These are phyloP conservation scores for Schizotus pectinicornis DNA, from an alignment of 2,888 invertebrate species.

Conservation along the genomic window DNA sequence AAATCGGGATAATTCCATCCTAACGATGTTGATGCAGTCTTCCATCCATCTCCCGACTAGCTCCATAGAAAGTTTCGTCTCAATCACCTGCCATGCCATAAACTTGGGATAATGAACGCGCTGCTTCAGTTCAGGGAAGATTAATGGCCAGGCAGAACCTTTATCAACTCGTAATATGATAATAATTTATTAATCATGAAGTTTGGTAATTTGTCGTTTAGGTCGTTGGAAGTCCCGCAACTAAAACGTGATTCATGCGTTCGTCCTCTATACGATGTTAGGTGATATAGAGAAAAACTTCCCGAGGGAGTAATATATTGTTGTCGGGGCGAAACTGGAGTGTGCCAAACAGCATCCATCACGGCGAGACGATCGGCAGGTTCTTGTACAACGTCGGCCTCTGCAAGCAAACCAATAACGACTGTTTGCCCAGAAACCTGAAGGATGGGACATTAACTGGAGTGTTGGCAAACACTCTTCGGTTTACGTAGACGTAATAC, in stretches of 20 bases:
- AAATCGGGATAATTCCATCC: constrained; percentile 10
- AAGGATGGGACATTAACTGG: no score
- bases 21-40: constrained; percentile 7
- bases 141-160: constrained; percentile 4
- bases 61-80: constrained; percentile 7
- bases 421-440: no score
- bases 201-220: constrained; percentile 3
- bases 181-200: constrained; percentile 7
- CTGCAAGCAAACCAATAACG: no score
- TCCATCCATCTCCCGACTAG: neutral
- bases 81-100: neutral
- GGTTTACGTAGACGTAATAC: no score
- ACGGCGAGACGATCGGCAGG: no score
- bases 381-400: no score
- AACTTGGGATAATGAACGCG: constrained; percentile 6
- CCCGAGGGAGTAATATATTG: no score
- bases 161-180: constrained; percentile 8
- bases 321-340: no score
- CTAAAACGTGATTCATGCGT: neutral
- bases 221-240: neutral
- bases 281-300: no score
- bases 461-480: no score
- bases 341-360: no score
- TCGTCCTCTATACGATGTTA: no score
- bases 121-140: constrained; percentile 8